phyloP scores from a whole-genome alignment of 2,113 vertebrate species.

The Myxocyprinus asiaticus region DNA sequence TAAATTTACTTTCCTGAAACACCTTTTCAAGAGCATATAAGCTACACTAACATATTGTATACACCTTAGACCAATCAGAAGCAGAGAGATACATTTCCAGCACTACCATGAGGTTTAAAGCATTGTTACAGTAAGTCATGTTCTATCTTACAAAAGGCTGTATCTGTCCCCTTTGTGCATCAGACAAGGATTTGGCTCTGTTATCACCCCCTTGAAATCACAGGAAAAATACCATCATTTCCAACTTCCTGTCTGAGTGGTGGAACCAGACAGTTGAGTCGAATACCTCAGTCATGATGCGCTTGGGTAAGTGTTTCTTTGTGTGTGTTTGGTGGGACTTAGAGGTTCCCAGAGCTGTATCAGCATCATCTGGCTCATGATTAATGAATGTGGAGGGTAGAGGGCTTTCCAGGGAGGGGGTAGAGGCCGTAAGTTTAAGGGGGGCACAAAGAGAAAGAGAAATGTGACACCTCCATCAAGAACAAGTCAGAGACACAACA shows the following conservation, averaged over 20 bases:
- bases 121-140: not conserved
- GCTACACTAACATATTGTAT: too few species aligned
- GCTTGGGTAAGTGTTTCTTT: slow-evolving; percentile 32
- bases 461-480: slow-evolving; percentile 56
- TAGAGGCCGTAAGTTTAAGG: slow-evolving; percentile 12
- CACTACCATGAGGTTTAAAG: not conserved
- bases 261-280: slow-evolving; percentile 59
- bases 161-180: slow-evolving; percentile 8
- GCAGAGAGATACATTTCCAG: not conserved
- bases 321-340: slow-evolving; percentile 21
- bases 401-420: slow-evolving; percentile 10
- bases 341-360: too few species aligned
- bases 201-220: too few species aligned
- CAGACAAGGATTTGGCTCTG: slow-evolving; percentile 22
- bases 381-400: slow-evolving; percentile 7
- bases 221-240: not conserved
- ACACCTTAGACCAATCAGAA: not conserved
- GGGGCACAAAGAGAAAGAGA: slow-evolving; percentile 51
- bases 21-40: too few species aligned
- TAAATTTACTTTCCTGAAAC: not conserved
- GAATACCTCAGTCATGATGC: slow-evolving; percentile 61
- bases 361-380: not conserved
- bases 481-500: slow-evolving; percentile 62
- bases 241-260: slow-evolving; percentile 46
- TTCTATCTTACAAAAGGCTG: not conserved